Evolutionary conservation across 2,888 invertebrate genomes (phyloP).

Genomic region (Amphipoea lucens): DNA sequence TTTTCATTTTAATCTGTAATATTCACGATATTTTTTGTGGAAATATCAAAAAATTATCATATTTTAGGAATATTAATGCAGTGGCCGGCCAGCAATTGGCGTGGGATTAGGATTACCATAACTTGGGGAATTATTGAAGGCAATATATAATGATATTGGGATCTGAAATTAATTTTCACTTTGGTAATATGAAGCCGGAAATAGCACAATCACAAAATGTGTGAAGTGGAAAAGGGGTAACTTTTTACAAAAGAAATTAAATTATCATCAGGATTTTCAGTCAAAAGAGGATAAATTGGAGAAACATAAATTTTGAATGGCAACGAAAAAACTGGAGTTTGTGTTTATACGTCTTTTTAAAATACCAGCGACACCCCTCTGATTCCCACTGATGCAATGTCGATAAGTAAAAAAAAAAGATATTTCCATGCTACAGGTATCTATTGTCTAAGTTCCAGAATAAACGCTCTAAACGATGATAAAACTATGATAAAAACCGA

Average conservation of each 20-base stretch:
- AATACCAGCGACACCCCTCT: background rate
- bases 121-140: slow-evolving; percentile 58
- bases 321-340: background rate
- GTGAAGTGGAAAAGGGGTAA: background rate
- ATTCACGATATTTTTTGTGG: slow-evolving; percentile 4
- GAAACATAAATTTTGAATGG: background rate
- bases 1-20: slow-evolving; percentile 39
- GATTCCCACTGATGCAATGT: background rate
- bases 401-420: background rate
- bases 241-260: slow-evolving; percentile 10
- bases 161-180: slow-evolving; percentile 47
- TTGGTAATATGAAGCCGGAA: slow-evolving; percentile 25
- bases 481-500: background rate
- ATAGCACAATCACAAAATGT: slow-evolving; percentile 17
- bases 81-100: slow-evolving; percentile 48
- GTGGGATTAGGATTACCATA: slow-evolving; percentile 59
- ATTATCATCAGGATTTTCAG: background rate
- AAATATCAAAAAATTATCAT: slow-evolving; percentile 55
- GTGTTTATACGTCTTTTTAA: background rate
- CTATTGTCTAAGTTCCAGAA: background rate
- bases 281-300: background rate
- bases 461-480: background rate
- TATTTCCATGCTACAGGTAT: background rate
- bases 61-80: slow-evolving; percentile 56
- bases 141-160: slow-evolving; percentile 51